These are phyloP conservation scores for Epinephelus awoara DNA, from an alignment of 2,797 vertebrate species.

Conservation along the genomic window DNA sequence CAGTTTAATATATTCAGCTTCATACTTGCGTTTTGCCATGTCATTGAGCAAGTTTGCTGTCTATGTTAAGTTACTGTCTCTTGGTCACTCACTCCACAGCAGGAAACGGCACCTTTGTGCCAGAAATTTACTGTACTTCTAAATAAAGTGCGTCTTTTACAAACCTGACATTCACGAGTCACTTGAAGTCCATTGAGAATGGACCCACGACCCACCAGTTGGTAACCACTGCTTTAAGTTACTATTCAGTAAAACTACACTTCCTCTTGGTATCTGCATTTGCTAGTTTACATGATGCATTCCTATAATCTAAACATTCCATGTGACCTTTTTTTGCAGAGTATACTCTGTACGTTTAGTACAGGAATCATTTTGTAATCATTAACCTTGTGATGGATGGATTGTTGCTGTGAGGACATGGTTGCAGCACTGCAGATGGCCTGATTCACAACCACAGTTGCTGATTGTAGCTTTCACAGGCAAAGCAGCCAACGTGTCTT, in stretches of 20 bases:
- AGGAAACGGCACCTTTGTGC: no score
- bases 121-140: no score
- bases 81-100: no score
- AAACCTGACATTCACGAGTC: no score
- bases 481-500: constrained; percentile 1
- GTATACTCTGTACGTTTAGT: not conserved
- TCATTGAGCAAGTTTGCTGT: no score
- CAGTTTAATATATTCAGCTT: no score
- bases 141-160: no score
- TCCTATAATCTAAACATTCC: not conserved
- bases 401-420: not conserved
- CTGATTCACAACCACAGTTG: constrained; percentile 41
- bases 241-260: not conserved
- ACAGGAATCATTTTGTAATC: not conserved
- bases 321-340: not conserved
- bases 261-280: not conserved
- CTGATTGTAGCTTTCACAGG: constrained; percentile 17
- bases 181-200: no score
- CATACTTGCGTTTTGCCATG: no score
- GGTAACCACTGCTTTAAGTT: not conserved
- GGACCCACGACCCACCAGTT: no score
- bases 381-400: constrained; percentile 1
- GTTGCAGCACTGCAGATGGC: constrained; percentile 43
- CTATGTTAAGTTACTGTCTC: no score
- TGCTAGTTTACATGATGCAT: not conserved